phyloP scores from a whole-genome alignment of 37 sponge, comb jelly and placozoan genomes.

The Chondrilla cf. caribensis region DNA sequence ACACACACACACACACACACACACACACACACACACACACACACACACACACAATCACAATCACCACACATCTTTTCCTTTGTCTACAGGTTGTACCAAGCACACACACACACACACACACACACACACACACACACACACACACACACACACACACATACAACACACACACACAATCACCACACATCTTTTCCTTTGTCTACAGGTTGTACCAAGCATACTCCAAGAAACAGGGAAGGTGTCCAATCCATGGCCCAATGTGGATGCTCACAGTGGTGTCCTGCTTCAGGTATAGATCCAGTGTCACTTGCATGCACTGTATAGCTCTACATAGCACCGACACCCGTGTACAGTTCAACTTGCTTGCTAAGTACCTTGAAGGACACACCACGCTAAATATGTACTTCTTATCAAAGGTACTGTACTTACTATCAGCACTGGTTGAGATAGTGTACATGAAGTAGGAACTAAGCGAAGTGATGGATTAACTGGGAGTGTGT shows the following conservation, averaged over 20 bases:
- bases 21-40: conserved; percentile 6
- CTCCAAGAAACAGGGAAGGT: conserved; percentile 94
- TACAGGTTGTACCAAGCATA: conserved; percentile 72
- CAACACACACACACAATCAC: not conserved
- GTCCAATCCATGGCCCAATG: conserved; percentile 99
- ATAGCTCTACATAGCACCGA: no score
- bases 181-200: not conserved
- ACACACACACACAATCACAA: no score
- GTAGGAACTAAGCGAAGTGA: no score
- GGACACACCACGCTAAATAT: no score
- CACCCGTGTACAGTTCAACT: no score
- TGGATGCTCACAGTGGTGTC: conserved; percentile 98
- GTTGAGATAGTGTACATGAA: no score
- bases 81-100: conserved; percentile 61
- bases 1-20: conserved; percentile 18
- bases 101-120: not conserved
- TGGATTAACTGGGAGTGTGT: no score
- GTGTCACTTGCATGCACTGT: no score
- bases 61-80: not conserved
- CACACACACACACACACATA: not conserved
- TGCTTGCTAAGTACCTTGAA: no score
- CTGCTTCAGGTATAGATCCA: conserved; percentile 94
- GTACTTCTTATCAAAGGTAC: no score
- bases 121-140: conserved; percentile 15
- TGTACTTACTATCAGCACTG: no score